Evolutionary conservation across 2,113 vertebrate genomes (phyloP).

Genomic region (Pomatorhinus ruficollis): DNA sequence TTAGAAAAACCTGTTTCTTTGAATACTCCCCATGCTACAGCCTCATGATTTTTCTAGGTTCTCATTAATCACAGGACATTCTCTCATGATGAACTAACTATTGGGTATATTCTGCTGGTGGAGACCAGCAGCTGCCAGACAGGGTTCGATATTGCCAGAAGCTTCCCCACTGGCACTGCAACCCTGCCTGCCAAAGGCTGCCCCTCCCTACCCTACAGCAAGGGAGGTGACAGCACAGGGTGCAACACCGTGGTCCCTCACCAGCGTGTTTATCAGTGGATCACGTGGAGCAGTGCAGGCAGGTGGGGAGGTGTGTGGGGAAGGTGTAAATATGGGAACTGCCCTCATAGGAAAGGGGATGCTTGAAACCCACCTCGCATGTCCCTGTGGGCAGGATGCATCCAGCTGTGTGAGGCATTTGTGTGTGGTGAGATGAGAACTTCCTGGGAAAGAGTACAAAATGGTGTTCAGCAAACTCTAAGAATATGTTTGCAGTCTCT

Average conservation of each 20-base stretch:
- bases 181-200: fast-evolving
- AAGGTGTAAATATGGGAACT: background rate
- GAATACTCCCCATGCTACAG: background rate
- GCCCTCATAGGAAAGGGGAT: background rate
- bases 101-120: background rate
- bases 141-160: background rate
- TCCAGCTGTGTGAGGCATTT: background rate
- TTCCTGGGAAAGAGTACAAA: background rate
- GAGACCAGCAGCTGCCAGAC: background rate
- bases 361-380: fast-evolving
- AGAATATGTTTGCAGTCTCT: background rate
- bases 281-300: background rate
- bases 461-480: background rate
- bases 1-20: background rate
- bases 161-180: background rate
- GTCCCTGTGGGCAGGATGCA: fast-evolving
- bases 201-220: fast-evolving
- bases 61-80: background rate
- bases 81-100: background rate
- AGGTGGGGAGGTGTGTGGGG: fast-evolving
- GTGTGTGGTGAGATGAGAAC: background rate
- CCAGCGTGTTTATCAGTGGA: fast-evolving
- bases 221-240: background rate
- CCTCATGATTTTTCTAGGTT: background rate
- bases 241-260: background rate